These are phyloP conservation scores for Drosophila pseudoobscura DNA, from an alignment of 1,140 invertebrate genomes.

Conservation along the genomic window DNA sequence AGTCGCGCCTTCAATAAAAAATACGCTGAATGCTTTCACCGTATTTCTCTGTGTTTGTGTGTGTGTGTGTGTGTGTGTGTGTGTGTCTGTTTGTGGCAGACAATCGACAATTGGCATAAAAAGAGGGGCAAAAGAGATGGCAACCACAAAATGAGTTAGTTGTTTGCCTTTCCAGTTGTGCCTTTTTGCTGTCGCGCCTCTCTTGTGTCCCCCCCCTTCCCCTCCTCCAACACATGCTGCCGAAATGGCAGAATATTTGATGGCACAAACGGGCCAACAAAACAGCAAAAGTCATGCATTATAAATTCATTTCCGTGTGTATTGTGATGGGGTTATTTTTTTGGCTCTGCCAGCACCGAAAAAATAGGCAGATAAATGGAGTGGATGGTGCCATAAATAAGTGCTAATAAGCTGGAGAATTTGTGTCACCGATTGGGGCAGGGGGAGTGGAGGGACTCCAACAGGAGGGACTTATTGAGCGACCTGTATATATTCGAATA, in stretches of 20 bases:
- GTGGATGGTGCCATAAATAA: conserved; percentile 64
- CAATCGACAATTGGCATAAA: conserved; percentile 76
- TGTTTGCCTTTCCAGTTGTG: conserved; percentile 55
- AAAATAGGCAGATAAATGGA: conserved; percentile 42
- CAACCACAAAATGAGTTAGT: conserved; percentile 78
- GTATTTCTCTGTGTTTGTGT: conserved; percentile 26
- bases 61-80: conserved; percentile 11
- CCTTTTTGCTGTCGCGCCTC: conserved; percentile 38
- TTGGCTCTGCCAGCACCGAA: conserved; percentile 31
- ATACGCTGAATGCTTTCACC: conserved; percentile 46
- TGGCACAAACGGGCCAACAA: conserved; percentile 33
- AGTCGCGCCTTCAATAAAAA: conserved; percentile 52
- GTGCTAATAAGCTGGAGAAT: conserved; percentile 69
- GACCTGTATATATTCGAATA: too few relatives aligned
- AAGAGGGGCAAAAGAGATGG: conserved; percentile 55
- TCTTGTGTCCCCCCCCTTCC: not conserved
- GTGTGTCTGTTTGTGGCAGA: conserved; percentile 38
- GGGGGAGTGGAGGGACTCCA: not conserved
- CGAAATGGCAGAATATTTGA: conserved; percentile 38
- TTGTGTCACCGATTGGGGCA: conserved; percentile 38
- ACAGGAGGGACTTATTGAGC: not conserved
- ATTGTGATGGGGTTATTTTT: conserved; percentile 44
- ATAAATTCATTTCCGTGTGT: conserved; percentile 76
- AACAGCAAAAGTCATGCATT: conserved; percentile 62
- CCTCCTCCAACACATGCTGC: not conserved